These are phyloP conservation scores for Cryptosula pallasiana DNA, from an alignment of 2,888 invertebrate species.

Conservation along the genomic window DNA sequence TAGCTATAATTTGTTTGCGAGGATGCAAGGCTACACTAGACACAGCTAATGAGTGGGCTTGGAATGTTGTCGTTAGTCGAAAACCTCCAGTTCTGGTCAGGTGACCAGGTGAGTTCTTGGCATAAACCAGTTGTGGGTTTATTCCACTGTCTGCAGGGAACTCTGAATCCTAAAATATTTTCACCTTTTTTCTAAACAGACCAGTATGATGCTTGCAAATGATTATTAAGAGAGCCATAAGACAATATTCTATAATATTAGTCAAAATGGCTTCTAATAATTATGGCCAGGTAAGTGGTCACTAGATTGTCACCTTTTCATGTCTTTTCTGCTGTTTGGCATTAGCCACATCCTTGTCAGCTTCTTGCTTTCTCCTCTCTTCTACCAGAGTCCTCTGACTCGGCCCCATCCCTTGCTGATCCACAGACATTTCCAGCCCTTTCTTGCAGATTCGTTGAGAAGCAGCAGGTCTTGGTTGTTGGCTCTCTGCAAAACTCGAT, in stretches of 20 bases:
- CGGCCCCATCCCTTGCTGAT: constrained; percentile 40
- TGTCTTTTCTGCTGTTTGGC: constrained; percentile 37
- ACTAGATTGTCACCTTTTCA: constrained; percentile 39
- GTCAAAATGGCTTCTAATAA: no score
- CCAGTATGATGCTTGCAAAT: neutral
- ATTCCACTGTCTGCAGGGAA: constrained; percentile 50
- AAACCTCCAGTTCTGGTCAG: constrained; percentile 49
- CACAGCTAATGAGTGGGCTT: constrained; percentile 48
- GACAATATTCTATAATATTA: no score
- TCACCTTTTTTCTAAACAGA: neutral
- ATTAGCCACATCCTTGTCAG: constrained; percentile 34
- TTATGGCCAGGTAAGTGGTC: neutral
- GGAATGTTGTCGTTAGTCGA: constrained; percentile 44
- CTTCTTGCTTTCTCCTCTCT: constrained; percentile 33
- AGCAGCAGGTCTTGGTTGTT: neutral
- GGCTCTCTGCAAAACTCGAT: neutral
- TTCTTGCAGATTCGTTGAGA: constrained; percentile 21
- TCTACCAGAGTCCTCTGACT: constrained; percentile 42
- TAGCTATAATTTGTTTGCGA: constrained; percentile 50
- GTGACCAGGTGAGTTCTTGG: constrained; percentile 42
- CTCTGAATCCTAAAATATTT: constrained; percentile 42
- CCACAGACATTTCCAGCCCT: constrained; percentile 31
- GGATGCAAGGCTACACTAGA: constrained; percentile 50
- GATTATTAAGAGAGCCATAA: neutral
- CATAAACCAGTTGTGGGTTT: constrained; percentile 45